Conservation (phyloP, 2,888 invertebrate genomes). For the Sphaerophoria rueppellii region DNA sequence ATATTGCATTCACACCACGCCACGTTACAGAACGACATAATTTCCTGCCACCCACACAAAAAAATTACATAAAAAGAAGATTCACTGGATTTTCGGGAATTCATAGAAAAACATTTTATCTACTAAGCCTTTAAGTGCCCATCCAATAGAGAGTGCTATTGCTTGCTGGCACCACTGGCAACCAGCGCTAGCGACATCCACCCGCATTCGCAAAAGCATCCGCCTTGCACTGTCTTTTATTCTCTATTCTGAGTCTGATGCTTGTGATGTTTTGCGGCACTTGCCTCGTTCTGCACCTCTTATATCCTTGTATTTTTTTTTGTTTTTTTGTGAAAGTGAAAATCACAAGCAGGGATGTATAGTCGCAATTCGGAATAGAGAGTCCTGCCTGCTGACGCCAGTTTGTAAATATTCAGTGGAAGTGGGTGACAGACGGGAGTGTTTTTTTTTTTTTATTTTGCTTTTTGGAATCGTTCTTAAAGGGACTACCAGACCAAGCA, state of each 20-base stretch:
- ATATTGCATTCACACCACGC: slow-evolving; percentile 29
- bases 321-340: slow-evolving; percentile 66
- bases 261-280: slow-evolving; percentile 43
- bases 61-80: slow-evolving; percentile 28
- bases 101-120: slow-evolving; percentile 72
- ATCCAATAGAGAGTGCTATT: slow-evolving; percentile 58
- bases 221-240: slow-evolving; percentile 49
- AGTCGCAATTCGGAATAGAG: too few relatives aligned
- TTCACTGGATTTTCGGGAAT: slow-evolving; percentile 67
- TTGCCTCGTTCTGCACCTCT: slow-evolving; percentile 20
- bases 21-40: not conserved
- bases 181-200: not conserved
- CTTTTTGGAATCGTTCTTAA: not conserved
- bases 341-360: slow-evolving; percentile 59
- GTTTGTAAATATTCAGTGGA: slow-evolving; percentile 30
- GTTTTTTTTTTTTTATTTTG: not conserved
- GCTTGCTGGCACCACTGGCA: slow-evolving; percentile 14
- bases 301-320: not conserved
- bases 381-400: slow-evolving; percentile 40
- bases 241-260: not conserved
- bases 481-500: slow-evolving; percentile 26
- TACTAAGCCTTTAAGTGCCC: slow-evolving; percentile 73
- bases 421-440: slow-evolving; percentile 13
- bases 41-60: not conserved
- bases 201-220: slow-evolving; percentile 39